phyloP scores from a whole-genome alignment of 2,888 invertebrate species.

The Spodoptera picta region DNA sequence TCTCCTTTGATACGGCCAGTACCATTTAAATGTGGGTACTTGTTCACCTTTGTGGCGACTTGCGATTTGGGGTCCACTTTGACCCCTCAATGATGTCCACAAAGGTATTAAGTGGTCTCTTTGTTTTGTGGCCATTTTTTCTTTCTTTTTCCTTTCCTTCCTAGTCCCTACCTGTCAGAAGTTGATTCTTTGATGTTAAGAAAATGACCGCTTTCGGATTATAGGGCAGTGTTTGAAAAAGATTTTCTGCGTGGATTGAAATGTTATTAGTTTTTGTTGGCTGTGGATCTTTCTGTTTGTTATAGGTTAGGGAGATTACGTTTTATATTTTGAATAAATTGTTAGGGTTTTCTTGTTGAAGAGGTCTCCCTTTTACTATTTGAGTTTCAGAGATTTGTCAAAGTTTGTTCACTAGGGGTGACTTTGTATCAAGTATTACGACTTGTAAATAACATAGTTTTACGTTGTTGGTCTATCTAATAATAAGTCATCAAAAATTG shows the following conservation, averaged over 20 bases:
- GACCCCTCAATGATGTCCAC: conserved; percentile 64
- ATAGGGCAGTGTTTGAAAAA: conserved; percentile 43
- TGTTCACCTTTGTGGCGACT: conserved; percentile 76
- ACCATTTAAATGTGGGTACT: conserved; percentile 75
- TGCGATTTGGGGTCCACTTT: conserved; percentile 71
- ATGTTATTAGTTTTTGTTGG: conserved; percentile 35
- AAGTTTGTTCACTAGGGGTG: too few relatives aligned
- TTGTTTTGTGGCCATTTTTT: conserved; percentile 57
- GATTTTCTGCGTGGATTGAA: conserved; percentile 33
- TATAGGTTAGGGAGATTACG: conserved; percentile 26
- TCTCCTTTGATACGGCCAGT: conserved; percentile 75
- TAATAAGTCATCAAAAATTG: too few relatives aligned
- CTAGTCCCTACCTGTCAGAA: conserved; percentile 45
- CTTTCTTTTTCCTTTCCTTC: conserved; percentile 12
- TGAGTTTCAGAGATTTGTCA: too few relatives aligned
- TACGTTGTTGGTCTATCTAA: too few relatives aligned
- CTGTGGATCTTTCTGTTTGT: conserved; percentile 18
- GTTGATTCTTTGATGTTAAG: conserved; percentile 47
- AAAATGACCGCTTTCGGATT: conserved; percentile 53
- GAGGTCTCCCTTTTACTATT: background rate
- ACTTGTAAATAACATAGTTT: too few relatives aligned
- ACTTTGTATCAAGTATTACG: too few relatives aligned
- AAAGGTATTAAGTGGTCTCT: conserved; percentile 65
- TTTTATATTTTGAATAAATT: conserved; percentile 26
- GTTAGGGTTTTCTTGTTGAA: background rate